These are phyloP conservation scores for Caenorhabditis macrosperma DNA, from an alignment of 2,888 invertebrate genomes.

Conservation along the genomic window DNA sequence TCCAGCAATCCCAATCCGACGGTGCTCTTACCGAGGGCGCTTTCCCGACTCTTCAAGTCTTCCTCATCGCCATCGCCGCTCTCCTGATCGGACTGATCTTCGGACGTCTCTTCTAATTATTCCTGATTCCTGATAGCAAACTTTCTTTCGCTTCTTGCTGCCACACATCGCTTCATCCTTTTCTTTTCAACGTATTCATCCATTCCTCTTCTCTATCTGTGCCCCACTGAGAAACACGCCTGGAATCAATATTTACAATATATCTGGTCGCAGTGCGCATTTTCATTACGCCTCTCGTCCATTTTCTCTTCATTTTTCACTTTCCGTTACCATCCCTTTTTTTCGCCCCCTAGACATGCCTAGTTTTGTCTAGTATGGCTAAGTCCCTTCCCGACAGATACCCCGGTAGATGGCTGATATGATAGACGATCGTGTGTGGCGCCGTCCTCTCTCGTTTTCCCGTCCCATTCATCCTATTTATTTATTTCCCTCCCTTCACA, in stretches of 20 bases:
- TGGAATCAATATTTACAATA: not conserved
- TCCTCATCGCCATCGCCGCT: conserved; percentile 74
- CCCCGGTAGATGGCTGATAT: conserved; percentile 34
- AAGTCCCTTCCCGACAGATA: not conserved
- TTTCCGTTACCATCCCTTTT: not conserved
- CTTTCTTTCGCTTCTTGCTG: conserved; percentile 26
- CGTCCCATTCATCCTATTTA: conserved; percentile 5
- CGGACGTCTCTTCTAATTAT: conserved; percentile 61
- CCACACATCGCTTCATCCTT: conserved; percentile 12
- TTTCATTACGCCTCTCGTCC: conserved; percentile 8
- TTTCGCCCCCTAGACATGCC: conserved; percentile 3
- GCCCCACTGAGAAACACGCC: not conserved
- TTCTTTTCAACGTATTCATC: not conserved
- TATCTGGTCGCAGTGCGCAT: conserved; percentile 40
- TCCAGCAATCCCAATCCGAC: conserved; percentile 60
- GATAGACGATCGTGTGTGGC: conserved; percentile 23
- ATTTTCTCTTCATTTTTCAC: conserved; percentile 31
- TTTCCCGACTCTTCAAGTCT: conserved; percentile 64
- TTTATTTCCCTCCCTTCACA: conserved; percentile 23
- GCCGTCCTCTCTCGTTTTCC: not conserved
- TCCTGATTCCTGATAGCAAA: not conserved
- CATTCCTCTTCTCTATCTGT: not conserved
- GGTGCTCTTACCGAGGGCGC: conserved; percentile 49
- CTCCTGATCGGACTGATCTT: conserved; percentile 77
- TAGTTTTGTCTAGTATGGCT: conserved; percentile 10